These are phyloP conservation scores for Rhea americana DNA, from an alignment of 2,113 vertebrate species.

Conservation along the genomic window DNA sequence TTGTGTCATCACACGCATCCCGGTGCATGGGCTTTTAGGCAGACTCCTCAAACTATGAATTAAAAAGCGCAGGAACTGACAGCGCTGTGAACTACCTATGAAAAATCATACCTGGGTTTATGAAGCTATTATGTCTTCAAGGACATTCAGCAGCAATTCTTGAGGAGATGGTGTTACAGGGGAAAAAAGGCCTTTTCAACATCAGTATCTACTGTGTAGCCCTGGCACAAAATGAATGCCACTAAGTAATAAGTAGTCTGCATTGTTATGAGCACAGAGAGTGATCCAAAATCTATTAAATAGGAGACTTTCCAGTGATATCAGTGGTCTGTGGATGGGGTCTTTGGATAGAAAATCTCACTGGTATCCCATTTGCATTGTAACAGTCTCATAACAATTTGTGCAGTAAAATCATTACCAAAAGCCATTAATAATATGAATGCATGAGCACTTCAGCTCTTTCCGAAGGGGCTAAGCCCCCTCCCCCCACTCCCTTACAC, in stretches of 20 bases:
- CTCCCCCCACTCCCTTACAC: not conserved
- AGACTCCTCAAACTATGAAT: constrained; percentile 65
- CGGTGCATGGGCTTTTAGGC: constrained; percentile 52
- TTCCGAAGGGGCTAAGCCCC: constrained; percentile 38
- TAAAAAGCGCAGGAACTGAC: constrained; percentile 64
- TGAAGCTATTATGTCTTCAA: constrained; percentile 70
- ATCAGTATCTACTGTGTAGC: constrained; percentile 20
- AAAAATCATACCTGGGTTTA: constrained; percentile 69
- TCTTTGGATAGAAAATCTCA: constrained; percentile 56
- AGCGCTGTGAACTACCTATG: constrained; percentile 66
- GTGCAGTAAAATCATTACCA: constrained; percentile 53
- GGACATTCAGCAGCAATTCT: constrained; percentile 42
- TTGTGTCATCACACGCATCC: constrained; percentile 60
- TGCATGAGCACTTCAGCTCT: constrained; percentile 36
- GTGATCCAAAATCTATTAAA: constrained; percentile 46
- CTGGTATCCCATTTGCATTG: constrained; percentile 53
- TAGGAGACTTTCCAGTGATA: constrained; percentile 42
- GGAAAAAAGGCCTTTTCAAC: constrained; percentile 24
- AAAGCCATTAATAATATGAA: constrained; percentile 60
- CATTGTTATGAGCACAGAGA: constrained; percentile 40
- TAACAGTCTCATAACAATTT: constrained; percentile 67
- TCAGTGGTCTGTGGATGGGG: constrained; percentile 28
- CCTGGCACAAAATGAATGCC: constrained; percentile 45
- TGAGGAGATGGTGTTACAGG: constrained; percentile 46
- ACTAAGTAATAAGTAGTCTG: constrained; percentile 39